These are phyloP conservation scores for Akabosia matsudoensis DNA, from an alignment of 1,140 invertebrate genomes.

Conservation along the genomic window DNA sequence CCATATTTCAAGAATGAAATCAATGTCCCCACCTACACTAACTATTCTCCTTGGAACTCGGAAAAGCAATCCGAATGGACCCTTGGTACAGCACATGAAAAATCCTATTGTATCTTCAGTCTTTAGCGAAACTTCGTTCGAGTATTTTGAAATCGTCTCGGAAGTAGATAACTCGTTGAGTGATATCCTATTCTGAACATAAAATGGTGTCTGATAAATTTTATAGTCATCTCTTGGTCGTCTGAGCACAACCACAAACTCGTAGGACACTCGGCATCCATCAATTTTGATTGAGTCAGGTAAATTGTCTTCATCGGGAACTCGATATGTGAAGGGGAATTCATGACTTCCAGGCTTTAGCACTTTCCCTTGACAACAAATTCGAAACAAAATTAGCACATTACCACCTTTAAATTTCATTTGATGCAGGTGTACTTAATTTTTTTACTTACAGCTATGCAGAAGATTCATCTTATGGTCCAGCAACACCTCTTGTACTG, in stretches of 20 bases:
- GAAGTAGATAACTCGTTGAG: neutral
- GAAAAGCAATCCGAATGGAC: neutral
- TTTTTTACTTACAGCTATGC: constrained; percentile 3
- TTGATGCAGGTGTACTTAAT: too few relatives aligned
- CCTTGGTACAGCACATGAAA: neutral
- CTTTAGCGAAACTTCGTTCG: neutral
- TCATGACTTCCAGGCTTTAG: constrained; percentile 20
- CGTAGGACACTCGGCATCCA: neutral
- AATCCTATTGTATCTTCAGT: neutral
- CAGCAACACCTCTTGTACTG: neutral
- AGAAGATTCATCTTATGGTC: constrained; percentile 13
- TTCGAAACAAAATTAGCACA: too few relatives aligned
- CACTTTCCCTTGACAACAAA: constrained; percentile 23
- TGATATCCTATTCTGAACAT: neutral
- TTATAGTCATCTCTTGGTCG: constrained; percentile 13
- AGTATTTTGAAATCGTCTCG: neutral
- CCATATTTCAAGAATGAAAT: constrained; percentile 7
- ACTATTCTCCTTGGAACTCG: neutral
- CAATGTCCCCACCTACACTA: neutral
- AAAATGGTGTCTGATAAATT: constrained; percentile 24
- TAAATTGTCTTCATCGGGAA: constrained; percentile 7
- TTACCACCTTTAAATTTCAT: too few relatives aligned
- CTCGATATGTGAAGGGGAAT: neutral
- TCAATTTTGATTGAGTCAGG: constrained; percentile 2
- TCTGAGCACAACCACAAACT: neutral